Evolutionary conservation across 1,140 invertebrate species (phyloP), one percentile per base, ranked within the genome.

Genomic region (Brachionus angularis): DNA sequence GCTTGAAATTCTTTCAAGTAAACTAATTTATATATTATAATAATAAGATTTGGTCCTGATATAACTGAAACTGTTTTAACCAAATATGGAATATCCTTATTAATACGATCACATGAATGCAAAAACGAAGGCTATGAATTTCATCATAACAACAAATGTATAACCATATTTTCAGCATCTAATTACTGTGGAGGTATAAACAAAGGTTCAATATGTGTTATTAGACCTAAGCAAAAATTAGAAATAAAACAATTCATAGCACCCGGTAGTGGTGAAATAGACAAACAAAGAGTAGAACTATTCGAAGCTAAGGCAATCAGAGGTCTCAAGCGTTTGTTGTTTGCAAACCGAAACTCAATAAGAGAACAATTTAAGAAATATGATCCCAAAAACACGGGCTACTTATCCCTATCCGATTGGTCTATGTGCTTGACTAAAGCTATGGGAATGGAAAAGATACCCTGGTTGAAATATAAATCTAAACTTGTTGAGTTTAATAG

Each of bases 141-240:
- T 69, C 85, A 86, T 25, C 92, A 95, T 75, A 85, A 88, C 76
- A 86, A 88, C 71, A 88, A 88, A 82, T 89, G 91, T 49, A 86
- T 95, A 72, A 95, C 91, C 36, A 89, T 94, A 74, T 95, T 95
- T 80, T 93, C 91, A 5, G 91, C 91, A 1, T 94, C 91, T 1
- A 94, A 93, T 79, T 95, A 94, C 78, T 95, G 94, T 80, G 91
- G 92, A 77, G 91, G 91, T 1, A 92, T 89, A 21, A 95, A 95
- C 78, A 89, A 91, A 76, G 91, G 91, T 0, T 91, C 91, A 1
- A 93, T 92, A 78, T 81, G 93, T 71, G 91, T 90, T 76, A 82
- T 93, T 3, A n/a, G 46, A 1, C 86, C 84, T 61, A 25, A 21
- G 5, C 62, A 67, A 50, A 67, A 67, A 34, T 36, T 67, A 36